These are phyloP conservation scores for Haemorhous mexicanus DNA, from an alignment of 2,113 vertebrate species.

Conservation along the genomic window DNA sequence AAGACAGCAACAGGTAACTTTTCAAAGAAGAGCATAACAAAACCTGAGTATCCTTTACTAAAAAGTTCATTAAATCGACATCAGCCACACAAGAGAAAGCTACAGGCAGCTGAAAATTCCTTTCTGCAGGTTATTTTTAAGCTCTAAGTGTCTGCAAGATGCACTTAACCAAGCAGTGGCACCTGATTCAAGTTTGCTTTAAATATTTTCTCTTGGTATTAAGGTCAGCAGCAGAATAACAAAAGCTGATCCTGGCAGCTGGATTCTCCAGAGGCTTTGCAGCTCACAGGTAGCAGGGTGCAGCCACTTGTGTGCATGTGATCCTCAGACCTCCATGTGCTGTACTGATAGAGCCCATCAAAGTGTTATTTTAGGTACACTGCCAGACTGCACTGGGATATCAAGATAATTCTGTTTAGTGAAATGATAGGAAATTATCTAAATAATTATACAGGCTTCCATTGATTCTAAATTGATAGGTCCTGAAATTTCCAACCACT, in stretches of 20 bases:
- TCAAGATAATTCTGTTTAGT: background rate
- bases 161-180: background rate
- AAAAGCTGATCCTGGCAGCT: background rate
- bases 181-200: background rate
- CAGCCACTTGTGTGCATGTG: background rate
- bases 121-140: background rate
- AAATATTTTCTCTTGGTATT: background rate
- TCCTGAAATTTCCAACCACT: background rate
- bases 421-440: background rate
- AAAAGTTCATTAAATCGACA: background rate
- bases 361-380: background rate
- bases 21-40: background rate
- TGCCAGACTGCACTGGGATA: background rate
- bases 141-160: background rate
- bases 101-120: background rate
- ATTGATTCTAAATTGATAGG: background rate
- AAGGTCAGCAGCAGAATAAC: background rate
- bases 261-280: background rate
- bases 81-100: background rate
- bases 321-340: background rate
- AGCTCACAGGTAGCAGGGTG: rapidly evolving
- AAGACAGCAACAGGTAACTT: background rate
- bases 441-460: background rate
- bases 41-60: background rate
- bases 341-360: background rate